These are phyloP conservation scores for Mechanitis messenoides DNA, from an alignment of 2,888 invertebrate genomes.

Conservation along the genomic window DNA sequence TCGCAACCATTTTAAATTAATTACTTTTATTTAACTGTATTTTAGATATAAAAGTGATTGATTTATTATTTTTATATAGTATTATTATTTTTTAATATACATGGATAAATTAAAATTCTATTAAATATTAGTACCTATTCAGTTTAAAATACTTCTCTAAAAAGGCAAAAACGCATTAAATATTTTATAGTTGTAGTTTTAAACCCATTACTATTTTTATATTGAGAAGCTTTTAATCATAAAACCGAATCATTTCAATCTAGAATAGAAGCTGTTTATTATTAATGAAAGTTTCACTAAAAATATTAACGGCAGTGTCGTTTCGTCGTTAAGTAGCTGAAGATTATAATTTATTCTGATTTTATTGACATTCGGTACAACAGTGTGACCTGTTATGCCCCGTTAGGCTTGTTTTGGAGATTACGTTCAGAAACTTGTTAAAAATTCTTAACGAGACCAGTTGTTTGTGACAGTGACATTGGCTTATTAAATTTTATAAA, in stretches of 20 bases:
- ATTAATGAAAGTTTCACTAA: constrained; percentile 11
- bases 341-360: constrained; percentile 24
- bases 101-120: no score
- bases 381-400: constrained; percentile 17
- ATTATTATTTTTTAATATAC: no score
- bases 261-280: not conserved
- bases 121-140: no score
- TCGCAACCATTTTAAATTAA: not conserved
- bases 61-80: no score
- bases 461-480: constrained; percentile 1
- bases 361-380: constrained; percentile 23
- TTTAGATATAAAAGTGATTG: no score
- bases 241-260: constrained; percentile 1
- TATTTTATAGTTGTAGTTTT: no score
- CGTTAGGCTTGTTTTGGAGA: constrained; percentile 12
- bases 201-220: no score
- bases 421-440: constrained; percentile 12
- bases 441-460: constrained; percentile 13
- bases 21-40: not conserved
- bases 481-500: not conserved
- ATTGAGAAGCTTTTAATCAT: no score
- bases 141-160: no score
- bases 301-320: constrained; percentile 14
- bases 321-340: constrained; percentile 19
- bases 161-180: no score